Conservation (phyloP, 64 coral and sea anemone species). For the Cladopsammia gracilis region DNA sequence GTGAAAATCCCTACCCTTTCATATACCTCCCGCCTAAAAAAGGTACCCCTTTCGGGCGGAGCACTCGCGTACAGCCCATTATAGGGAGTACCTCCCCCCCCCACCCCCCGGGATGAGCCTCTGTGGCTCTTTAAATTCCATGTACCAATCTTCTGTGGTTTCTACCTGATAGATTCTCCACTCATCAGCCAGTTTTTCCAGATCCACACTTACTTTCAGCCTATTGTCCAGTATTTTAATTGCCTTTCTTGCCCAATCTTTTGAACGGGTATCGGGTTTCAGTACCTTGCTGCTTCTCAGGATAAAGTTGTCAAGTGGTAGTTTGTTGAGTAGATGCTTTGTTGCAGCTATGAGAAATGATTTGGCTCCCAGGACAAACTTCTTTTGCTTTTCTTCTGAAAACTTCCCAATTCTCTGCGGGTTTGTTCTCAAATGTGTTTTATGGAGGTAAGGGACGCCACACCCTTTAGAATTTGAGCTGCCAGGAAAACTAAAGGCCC, state of each 20-base stretch:
- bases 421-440: constrained; percentile 67
- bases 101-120: constrained; percentile 48
- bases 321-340: constrained; percentile 75
- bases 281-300: constrained; percentile 56
- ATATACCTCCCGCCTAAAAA: no score
- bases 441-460: constrained; percentile 17
- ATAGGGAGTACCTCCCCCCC: no score
- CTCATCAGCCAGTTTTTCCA: constrained; percentile 63
- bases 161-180: constrained; percentile 78
- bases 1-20: no score
- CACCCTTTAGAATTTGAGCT: constrained; percentile 13
- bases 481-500: neutral
- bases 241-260: constrained; percentile 66
- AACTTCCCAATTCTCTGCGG: constrained; percentile 48
- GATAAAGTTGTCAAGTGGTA: constrained; percentile 72
- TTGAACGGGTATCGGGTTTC: constrained; percentile 50
- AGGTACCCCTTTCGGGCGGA: no score
- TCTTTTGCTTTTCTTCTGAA: constrained; percentile 74
- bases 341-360: no score
- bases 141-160: constrained; percentile 63
- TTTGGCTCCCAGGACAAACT: no score
- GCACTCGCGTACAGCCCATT: no score
- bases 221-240: constrained; percentile 60
- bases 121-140: constrained; percentile 41
- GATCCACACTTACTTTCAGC: constrained; percentile 67